Evolutionary conservation across 2,888 invertebrate species (phyloP), one percentile per base, ranked within the genome.

Genomic region (Germaria angustata): DNA sequence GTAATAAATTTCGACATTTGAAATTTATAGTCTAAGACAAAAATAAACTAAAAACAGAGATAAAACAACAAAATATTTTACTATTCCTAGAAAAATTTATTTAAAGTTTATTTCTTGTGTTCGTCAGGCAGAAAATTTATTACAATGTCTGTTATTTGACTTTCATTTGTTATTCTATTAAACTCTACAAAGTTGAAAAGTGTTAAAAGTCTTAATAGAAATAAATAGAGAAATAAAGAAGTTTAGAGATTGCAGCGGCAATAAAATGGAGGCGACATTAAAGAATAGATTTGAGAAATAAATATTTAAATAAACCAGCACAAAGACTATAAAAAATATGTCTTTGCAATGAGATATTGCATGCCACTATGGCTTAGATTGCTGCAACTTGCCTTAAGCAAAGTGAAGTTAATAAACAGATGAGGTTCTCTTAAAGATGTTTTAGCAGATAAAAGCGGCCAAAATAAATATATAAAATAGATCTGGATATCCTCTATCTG

Each of bases 1-100:
- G 94, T 92, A 7, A 69, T 72, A 75, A 75, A 76, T 71, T 66
- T 71, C n/a, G 32, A 44, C 59, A 73, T 44, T 68, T 73, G 6
- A 55, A 63, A 73, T 81, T 81, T 81, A 77, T 81, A 22, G 53
- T 17, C 24, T 17, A 13, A 2, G 3, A 32, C 17, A 28, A 55
- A 34, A 11, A 59, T 17, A 36, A n/a, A 28, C 22, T 5, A 22
- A 13, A 57, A 36, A 59, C 22, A 3, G 5, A 39, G 3, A n/a
- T n/a, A n/a, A n/a, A n/a, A n/a, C n/a, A n/a, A n/a, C n/a, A n/a
- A n/a, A n/a, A n/a, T 17, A 1, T 13, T 51, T 24, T 36, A 51
- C 20, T n/a, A n/a, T 22, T 11, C 9, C 22, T n/a, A n/a, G n/a
- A 59, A 41, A 15, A 28, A 7, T 49, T 51, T 49, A 46, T 5